phyloP scores from a whole-genome alignment of 2,113 vertebrate species.

The Tragelaphus strepsiceros region DNA sequence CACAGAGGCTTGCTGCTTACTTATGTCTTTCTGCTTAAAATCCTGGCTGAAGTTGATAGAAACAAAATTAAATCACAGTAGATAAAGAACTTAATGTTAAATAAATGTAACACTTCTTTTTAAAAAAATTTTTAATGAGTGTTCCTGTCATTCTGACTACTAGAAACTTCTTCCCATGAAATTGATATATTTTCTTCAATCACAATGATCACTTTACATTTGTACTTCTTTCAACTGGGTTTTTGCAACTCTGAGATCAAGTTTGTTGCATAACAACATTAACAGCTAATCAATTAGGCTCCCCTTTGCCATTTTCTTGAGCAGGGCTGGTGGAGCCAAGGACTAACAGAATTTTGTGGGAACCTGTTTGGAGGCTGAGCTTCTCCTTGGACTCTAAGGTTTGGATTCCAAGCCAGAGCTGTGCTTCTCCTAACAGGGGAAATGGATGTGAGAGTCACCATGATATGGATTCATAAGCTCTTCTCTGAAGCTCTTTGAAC shows the following conservation, averaged over 20 bases:
- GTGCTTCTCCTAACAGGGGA: neutral
- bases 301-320: conserved; percentile 16
- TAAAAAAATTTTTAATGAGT: neutral
- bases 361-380: neutral
- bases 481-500: neutral
- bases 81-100: neutral
- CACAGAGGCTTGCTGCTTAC: neutral
- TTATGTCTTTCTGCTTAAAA: neutral
- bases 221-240: conserved; percentile 12
- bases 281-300: conserved; percentile 50
- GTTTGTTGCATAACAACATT: conserved; percentile 1
- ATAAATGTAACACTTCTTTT: neutral
- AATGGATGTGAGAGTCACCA: neutral
- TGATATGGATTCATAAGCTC: no score
- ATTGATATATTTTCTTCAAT: neutral
- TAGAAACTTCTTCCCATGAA: conserved; percentile 27
- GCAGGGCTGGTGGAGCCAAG: neutral
- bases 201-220: neutral
- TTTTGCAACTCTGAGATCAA: neutral
- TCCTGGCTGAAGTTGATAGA: neutral
- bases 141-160: neutral
- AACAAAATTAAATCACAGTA: neutral
- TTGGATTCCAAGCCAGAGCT: neutral
- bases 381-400: neutral
- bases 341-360: neutral